Evolutionary conservation across 2,113 vertebrate genomes (phyloP), one percentile per base, ranked within the genome.

Genomic region (Brachionichthys hirsutus): DNA sequence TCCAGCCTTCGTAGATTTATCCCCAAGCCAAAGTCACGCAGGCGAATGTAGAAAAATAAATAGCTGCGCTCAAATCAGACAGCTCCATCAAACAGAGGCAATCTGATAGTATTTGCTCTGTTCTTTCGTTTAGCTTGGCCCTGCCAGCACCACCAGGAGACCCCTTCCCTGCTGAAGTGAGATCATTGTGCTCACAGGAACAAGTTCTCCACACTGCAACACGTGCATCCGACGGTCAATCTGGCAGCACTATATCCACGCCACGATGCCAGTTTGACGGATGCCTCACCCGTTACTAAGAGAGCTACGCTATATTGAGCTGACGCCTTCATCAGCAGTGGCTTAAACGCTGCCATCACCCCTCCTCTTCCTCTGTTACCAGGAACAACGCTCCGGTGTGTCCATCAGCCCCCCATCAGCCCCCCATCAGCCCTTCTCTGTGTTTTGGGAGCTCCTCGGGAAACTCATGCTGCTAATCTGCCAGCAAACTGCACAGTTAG

Each of bases 401-500:
- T 80, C 77, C 85, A 81, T 87, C 80, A 85, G 67, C 71, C 79
- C 78, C n/a, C n/a, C n/a, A n/a, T n/a, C n/a, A n/a, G n/a, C n/a
- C n/a, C n/a, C n/a, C 80, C 83, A 77, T 80, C 80, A 77, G 80
- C 73, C 56, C 51, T 53, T 72, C 78, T 74, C 75, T 65, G 68
- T 51, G 13, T 78, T 76, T 54, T 65, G 78, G 71, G 45, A 10
- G 58, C 75, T 84, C 66, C 64, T 71, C 77, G 73, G 61, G 76
- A 79, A 78, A 78, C 83, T 81, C 86, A 71, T 72, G 78, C 77
- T 65, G 75, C 86, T 89, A 87, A 89, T 89, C 87, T 84, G 82
- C 85, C 85, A 85, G 87, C 85, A 89, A 85, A 85, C 62, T 20
- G 51, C 41, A 67, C 70, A 73, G 44, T 61, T 73, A 47, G 51